Evolutionary conservation across 2,113 vertebrate species (phyloP).

Genomic region (Desmodus rotundus): DNA sequence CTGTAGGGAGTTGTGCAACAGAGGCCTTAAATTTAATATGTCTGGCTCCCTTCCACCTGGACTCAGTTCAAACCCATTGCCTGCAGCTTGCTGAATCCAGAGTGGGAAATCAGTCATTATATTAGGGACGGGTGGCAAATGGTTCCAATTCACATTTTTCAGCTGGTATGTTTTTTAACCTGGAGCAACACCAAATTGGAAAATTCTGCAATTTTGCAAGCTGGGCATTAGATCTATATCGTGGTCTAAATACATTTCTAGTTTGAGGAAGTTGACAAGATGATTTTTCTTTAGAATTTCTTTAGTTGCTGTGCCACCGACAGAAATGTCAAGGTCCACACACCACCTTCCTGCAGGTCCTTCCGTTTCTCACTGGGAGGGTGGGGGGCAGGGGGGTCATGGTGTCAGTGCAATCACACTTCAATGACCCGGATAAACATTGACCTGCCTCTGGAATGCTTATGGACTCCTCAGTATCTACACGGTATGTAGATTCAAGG

Average conservation of each 20-base stretch:
- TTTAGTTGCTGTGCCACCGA: slow-evolving; percentile 50
- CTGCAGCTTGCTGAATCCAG: slow-evolving; percentile 77
- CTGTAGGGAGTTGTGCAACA: slow-evolving; percentile 81
- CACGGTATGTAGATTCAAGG: slow-evolving; percentile 26
- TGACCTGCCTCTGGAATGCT: slow-evolving; percentile 47
- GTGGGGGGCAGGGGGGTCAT: not conserved
- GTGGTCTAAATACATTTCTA: slow-evolving; percentile 74
- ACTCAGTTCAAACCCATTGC: slow-evolving; percentile 79
- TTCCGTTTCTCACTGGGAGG: slow-evolving; percentile 2
- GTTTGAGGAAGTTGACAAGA: slow-evolving; percentile 58
- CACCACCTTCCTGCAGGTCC: not conserved
- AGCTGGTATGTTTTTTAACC: slow-evolving; percentile 79
- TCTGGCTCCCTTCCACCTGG: slow-evolving; percentile 83
- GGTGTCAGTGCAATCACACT: slow-evolving; percentile 25
- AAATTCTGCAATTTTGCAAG: slow-evolving; percentile 77
- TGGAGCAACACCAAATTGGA: slow-evolving; percentile 79
- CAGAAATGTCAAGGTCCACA: slow-evolving; percentile 50
- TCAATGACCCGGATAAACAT: slow-evolving; percentile 31
- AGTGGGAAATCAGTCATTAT: slow-evolving; percentile 83
- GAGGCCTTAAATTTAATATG: slow-evolving; percentile 81
- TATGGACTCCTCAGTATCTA: no score
- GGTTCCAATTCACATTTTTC: slow-evolving; percentile 80
- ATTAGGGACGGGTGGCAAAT: slow-evolving; percentile 80
- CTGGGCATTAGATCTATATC: slow-evolving; percentile 66
- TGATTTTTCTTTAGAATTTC: slow-evolving; percentile 69